A percentile compares a stretch with the other conserved stretches of the same genome.
These are phyloP conservation scores for Orestias chungarensis DNA, from an alignment of 2,797 vertebrate species.

Conservation along the genomic window DNA sequence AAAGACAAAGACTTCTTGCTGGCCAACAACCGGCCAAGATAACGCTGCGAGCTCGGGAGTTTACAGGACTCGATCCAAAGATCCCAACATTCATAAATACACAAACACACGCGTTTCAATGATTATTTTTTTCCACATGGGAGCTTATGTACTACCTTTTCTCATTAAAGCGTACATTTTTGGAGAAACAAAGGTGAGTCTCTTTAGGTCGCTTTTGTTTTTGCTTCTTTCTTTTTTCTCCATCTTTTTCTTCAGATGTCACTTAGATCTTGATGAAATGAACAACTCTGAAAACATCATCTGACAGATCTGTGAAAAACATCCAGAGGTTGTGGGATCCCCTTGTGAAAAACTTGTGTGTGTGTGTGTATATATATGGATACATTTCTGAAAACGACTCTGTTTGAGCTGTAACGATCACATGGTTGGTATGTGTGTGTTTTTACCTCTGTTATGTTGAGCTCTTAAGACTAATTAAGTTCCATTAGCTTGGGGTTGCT, in stretches of 20 bases:
- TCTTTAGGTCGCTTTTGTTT: no score
- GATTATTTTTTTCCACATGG: conserved; percentile 18
- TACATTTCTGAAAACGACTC: conserved; percentile 24
- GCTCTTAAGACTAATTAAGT: neutral
- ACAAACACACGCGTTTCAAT: no score
- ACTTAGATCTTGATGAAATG: neutral
- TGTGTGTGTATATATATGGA: conserved; percentile 51
- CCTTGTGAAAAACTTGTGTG: conserved; percentile 31
- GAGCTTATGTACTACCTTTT: conserved; percentile 9
- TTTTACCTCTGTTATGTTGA: conserved; percentile 7
- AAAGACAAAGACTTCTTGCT: conserved; percentile 86
- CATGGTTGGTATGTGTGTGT: neutral
- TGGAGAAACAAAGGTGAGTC: conserved; percentile 14
- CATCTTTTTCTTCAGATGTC: neutral
- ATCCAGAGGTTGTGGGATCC: conserved; percentile 12
- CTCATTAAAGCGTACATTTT: conserved; percentile 7
- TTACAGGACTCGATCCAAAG: conserved; percentile 56
- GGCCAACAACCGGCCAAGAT: conserved; percentile 83
- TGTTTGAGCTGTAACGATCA: conserved; percentile 19
- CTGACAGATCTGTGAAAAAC: conserved; percentile 13
- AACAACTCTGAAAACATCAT: neutral
- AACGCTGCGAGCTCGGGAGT: conserved; percentile 50
- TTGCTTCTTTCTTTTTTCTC: conserved; percentile 1
- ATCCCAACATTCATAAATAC: conserved; percentile 32
- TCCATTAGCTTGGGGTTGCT: neutral